Conservation (phyloP, 2,797 vertebrate species). For the Staurois parvus region DNA sequence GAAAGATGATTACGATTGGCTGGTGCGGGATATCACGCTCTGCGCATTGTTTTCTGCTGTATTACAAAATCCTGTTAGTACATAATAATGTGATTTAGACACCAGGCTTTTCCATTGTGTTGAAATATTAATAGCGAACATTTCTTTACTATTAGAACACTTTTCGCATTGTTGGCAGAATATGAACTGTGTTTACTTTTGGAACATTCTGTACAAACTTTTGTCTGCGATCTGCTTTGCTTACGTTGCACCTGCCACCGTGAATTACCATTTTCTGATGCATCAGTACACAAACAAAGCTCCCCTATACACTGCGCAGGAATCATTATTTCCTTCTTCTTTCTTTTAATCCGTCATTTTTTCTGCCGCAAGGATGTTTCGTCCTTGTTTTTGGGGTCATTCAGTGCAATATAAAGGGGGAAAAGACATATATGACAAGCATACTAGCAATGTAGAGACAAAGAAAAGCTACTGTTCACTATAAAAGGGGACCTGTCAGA, state of each 20-base stretch:
- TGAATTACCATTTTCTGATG: slow-evolving; percentile 14
- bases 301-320: not conserved
- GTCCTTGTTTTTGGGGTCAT: too few relatives aligned
- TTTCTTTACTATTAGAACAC: not conserved
- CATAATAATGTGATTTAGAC: not conserved
- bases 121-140: slow-evolving; percentile 16
- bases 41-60: not conserved
- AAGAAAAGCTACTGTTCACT: too few relatives aligned
- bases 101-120: not conserved
- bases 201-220: slow-evolving; percentile 30
- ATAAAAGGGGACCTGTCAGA: too few relatives aligned
- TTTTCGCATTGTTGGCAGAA: slow-evolving; percentile 15
- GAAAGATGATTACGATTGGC: too few relatives aligned
- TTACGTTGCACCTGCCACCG: slow-evolving; percentile 32
- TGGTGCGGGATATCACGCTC: not conserved
- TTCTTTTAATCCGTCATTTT: not conserved
- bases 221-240: slow-evolving; percentile 38
- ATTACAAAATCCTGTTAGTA: not conserved
- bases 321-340: too few relatives aligned
- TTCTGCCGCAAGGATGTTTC: not conserved
- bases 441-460: too few relatives aligned
- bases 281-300: not conserved
- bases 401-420: too few relatives aligned
- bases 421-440: too few relatives aligned
- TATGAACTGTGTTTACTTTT: slow-evolving; percentile 7